phyloP scores from a whole-genome alignment of 2,797 vertebrate genomes.

The Urocyon cinereoargenteus region DNA sequence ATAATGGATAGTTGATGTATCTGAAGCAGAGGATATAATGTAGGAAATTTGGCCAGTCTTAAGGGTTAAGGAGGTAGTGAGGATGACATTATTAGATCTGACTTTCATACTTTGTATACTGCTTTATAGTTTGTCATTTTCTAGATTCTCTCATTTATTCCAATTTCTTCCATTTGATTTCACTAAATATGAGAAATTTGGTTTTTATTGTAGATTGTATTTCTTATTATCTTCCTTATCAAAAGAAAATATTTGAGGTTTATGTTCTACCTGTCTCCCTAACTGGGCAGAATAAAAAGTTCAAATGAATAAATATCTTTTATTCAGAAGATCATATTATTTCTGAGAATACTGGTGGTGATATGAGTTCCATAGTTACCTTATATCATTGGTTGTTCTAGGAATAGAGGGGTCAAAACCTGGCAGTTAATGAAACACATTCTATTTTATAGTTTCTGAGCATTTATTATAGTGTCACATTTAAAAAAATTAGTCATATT shows the following conservation, averaged over 20 bases:
- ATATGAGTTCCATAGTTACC: slow-evolving; percentile 9
- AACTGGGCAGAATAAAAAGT: background rate
- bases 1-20: background rate
- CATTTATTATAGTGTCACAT: background rate
- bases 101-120: slow-evolving; percentile 32
- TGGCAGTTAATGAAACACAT: slow-evolving; percentile 13
- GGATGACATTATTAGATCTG: background rate
- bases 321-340: slow-evolving; percentile 7
- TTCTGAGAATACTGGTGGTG: slow-evolving; percentile 32
- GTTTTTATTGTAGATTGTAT: background rate
- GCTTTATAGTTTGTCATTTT: background rate
- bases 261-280: background rate
- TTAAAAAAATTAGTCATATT: slow-evolving; percentile 40
- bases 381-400: background rate
- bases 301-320: background rate
- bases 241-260: slow-evolving; percentile 12
- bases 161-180: slow-evolving; percentile 34
- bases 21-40: slow-evolving; percentile 37
- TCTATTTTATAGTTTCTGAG: slow-evolving; percentile 61
- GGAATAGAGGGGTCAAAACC: background rate
- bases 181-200: background rate
- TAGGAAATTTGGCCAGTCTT: slow-evolving; percentile 31
- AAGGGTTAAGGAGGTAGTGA: background rate
- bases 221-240: slow-evolving; percentile 23
- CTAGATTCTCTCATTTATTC: slow-evolving; percentile 40